Evolutionary conservation across 1,140 invertebrate genomes (phyloP), one percentile per base, ranked within the genome.

Genomic region (Pseudoatta argentina): DNA sequence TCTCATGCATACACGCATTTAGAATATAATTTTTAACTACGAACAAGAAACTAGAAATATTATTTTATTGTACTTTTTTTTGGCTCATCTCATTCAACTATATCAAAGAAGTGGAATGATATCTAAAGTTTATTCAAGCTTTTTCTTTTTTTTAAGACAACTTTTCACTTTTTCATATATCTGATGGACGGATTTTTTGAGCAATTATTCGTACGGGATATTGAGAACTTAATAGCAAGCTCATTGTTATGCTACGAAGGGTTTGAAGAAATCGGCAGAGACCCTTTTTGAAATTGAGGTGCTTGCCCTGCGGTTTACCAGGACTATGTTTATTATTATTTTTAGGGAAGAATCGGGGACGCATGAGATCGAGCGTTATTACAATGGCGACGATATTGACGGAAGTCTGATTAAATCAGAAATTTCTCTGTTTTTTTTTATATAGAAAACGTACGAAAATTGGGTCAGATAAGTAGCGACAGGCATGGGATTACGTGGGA

Each of bases 221-320:
- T 64, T 48, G 79, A 87, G 85, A 39, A 57, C 44, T 89, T 89
- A 82, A 89, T 78, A 48, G 59, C 44, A 44, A 81, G 71, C 69
- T 88, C 72, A 59, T 90, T 89, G 88, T 90, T 87, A 90, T 76
- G 44, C 59, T 30, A 71, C 63, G 63, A 77, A 82, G 69, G 27
- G 21, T 59, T 89, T 24, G 21, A 76, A 71, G 61, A 57, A 61
- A 55, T 85, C 48, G 51, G 39, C 27, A 86, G 51, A 88, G 16
- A 88, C 27, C 55, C 55, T 75, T 51, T 63, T 30, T 30, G 67
- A 69, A 89, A 90, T 87, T 89, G 61, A 86, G 79, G 53, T 79
- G 76, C 61, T 79, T 66, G 86, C 81, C 76, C 51, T 34, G 87
- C 76, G 48, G 87, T 87, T 90, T 73, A 89, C 76, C 79, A 63